Conservation (phyloP, 2,797 vertebrate genomes). For the Taenioides sp. region DNA sequence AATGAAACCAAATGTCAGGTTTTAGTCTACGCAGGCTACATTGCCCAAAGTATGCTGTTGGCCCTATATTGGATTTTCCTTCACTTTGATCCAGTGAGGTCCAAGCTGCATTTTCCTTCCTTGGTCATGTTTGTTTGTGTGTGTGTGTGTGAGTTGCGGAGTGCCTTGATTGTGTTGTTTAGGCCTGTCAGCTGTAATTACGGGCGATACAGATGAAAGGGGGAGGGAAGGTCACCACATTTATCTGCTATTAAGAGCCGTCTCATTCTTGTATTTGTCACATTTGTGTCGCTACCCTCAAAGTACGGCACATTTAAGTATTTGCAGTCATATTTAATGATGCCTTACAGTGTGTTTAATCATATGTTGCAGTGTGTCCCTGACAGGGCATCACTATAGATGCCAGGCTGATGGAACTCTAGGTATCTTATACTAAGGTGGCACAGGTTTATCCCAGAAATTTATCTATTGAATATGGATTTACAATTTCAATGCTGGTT, state of each 20-base stretch:
- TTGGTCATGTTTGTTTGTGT: constrained; percentile 8
- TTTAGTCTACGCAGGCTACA: background rate
- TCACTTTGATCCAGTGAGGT: constrained; percentile 22
- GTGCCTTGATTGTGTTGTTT: constrained; percentile 11
- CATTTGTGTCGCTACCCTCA: constrained; percentile 1
- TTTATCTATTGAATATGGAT: too few relatives aligned
- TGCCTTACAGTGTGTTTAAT: constrained; percentile 2
- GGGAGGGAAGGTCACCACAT: constrained; percentile 41
- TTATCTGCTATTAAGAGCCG: constrained; percentile 17
- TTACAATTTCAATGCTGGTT: too few relatives aligned
- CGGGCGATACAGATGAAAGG: constrained; percentile 20
- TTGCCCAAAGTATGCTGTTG: background rate
- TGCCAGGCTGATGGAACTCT: background rate
- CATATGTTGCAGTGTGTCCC: constrained; percentile 25
- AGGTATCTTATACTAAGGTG: background rate
- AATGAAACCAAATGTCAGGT: constrained; percentile 51
- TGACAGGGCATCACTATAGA: constrained; percentile 8
- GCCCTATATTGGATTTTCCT: constrained; percentile 16
- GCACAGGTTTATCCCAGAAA: background rate
- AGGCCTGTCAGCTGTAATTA: constrained; percentile 27
- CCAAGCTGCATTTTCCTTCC: constrained; percentile 7
- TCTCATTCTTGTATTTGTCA: constrained; percentile 10
- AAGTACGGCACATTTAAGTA: constrained; percentile 16
- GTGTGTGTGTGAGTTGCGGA: background rate
- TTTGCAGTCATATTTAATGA: background rate